Evolutionary conservation across 2,113 vertebrate genomes (phyloP), one percentile per base, ranked within the genome.

Genomic region (Miniopterus natalensis): DNA sequence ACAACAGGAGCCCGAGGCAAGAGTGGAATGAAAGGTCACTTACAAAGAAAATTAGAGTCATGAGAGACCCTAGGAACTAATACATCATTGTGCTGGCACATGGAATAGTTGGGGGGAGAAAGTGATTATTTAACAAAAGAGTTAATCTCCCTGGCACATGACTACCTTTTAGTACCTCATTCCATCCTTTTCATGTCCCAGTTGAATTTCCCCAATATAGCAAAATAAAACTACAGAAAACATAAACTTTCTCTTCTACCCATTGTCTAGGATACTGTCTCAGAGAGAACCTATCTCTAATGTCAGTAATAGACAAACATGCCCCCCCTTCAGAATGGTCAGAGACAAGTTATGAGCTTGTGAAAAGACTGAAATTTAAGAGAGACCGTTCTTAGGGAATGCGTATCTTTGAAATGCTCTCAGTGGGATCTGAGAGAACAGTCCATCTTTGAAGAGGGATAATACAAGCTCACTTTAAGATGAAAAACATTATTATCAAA

Each of bases 331-430:
- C 71, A 84, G 55, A 88, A 92, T 66, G 85, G 42, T 80, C 61
- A 90, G 55, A 92, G 25, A 92, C 15, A 66, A 84, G 21, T 49
- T 40, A 23, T 71, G 71, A 84, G 25, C 47, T 84, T 53, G 13
- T 84, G 49, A 96, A 84, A 94, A 83, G 51, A 47, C 27, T 84
- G 3, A 87, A 78, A 78, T 59, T 77, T 83, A 31, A 94, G 66
- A 51, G 17, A 75, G 21, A 87, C 21, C 17, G 47, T 75, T 87
- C 27, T 70, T 47, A 88, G 55, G 25, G 79, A 79, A 71, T 49
- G 8, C 57, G 84, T 88, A 51, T 40, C 70, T 92, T 86, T 94
- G 49, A 86, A 71, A 51, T 93, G 66, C 42, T 66, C 79, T 85
- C 18, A 63, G 14, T 66, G 73, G 79, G 20, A 90, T 79, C 79